A percentile compares a stretch with the other conserved stretches of the same genome.
Evolutionary conservation across 2,113 vertebrate genomes (phyloP).

Genomic region (Crocuta crocuta): DNA sequence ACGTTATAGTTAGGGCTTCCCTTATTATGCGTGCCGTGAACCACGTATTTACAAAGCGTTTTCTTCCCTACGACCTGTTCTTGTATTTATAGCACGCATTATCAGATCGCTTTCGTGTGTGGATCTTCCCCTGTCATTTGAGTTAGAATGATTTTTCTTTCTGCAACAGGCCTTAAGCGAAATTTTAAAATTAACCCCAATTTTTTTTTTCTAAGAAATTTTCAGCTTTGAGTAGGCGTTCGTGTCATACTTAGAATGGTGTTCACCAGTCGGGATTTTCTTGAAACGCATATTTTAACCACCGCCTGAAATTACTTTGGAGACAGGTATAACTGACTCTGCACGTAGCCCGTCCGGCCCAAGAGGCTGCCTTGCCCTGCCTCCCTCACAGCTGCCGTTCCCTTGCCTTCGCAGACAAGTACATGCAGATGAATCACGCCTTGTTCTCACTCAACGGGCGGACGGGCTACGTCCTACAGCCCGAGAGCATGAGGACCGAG

Average conservation of each 20-base stretch:
- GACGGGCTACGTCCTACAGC: slow-evolving; percentile 96
- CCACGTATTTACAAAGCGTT: background rate
- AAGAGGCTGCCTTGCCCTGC: background rate
- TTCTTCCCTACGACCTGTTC: background rate
- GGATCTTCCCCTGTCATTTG: background rate
- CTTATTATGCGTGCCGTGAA: background rate
- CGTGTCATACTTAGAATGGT: background rate
- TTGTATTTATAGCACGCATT: background rate
- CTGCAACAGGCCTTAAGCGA: background rate
- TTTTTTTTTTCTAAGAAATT: background rate
- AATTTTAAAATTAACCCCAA: background rate
- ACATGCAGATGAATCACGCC: slow-evolving; percentile 95
- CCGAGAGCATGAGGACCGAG: slow-evolving; percentile 94
- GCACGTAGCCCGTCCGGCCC: too few relatives aligned
- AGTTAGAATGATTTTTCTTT: background rate
- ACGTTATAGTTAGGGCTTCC: background rate
- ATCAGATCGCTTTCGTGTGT: background rate
- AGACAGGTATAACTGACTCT: too few relatives aligned
- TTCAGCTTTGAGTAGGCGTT: background rate
- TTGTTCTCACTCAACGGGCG: slow-evolving; percentile 94
- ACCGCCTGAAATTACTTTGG: background rate
- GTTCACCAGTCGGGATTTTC: background rate
- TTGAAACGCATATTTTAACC: background rate
- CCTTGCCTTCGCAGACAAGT: slow-evolving; percentile 91
- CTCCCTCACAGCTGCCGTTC: background rate